Evolutionary conservation across 2,113 vertebrate genomes (phyloP).

Genomic region (Chionis minor): DNA sequence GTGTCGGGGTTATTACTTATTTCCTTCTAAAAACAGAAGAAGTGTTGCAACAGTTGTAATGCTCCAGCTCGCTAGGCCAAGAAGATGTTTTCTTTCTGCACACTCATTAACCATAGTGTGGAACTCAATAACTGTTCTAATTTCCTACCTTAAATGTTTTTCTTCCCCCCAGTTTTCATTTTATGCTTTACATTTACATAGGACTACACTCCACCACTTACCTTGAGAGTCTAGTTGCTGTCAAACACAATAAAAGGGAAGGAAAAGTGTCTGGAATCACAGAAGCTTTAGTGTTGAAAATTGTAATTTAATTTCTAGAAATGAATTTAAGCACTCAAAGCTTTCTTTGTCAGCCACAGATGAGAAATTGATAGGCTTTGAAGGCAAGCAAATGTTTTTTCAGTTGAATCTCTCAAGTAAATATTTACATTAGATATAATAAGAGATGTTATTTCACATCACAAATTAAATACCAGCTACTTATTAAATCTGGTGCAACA

Average conservation of each 20-base stretch:
- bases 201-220: constrained; percentile 64
- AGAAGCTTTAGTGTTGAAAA: constrained; percentile 78
- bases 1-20: constrained; percentile 73
- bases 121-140: constrained; percentile 79
- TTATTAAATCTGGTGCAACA: not conserved
- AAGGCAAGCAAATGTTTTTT: constrained; percentile 63
- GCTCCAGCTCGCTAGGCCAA: constrained; percentile 69
- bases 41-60: constrained; percentile 68
- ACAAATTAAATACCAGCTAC: constrained; percentile 26
- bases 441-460: constrained; percentile 33
- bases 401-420: constrained; percentile 58
- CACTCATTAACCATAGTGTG: constrained; percentile 78
- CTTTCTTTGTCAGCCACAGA: constrained; percentile 72
- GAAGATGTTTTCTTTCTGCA: constrained; percentile 74
- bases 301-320: constrained; percentile 77
- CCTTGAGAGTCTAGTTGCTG: constrained; percentile 60
- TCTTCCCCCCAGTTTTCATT: constrained; percentile 77
- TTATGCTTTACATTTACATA: constrained; percentile 72
- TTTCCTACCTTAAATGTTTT: constrained; percentile 82
- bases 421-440: constrained; percentile 59
- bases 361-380: constrained; percentile 72
- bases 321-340: constrained; percentile 74
- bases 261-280: constrained; percentile 68
- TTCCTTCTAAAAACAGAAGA: constrained; percentile 78
- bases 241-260: constrained; percentile 76